Percentiles rank a stretch among this genome's conserved stretches.
Evolutionary conservation across 1,140 invertebrate genomes (phyloP).

Genomic region (Matsumurasca onukii): DNA sequence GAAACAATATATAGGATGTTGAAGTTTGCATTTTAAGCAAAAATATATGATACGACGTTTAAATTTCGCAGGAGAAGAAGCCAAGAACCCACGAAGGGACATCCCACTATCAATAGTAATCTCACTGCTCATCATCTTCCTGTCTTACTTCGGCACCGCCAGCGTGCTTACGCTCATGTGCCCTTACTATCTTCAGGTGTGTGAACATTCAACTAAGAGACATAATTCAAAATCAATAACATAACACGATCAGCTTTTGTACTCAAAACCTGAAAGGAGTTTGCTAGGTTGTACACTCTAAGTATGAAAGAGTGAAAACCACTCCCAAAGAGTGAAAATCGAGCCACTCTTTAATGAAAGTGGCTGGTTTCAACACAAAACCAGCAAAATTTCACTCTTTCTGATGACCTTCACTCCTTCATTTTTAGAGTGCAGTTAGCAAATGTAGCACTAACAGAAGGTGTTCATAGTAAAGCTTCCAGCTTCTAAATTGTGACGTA

Average conservation of each 20-base stretch:
- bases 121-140: conserved; percentile 77
- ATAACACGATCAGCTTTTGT: neutral
- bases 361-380: neutral
- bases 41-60: too few species aligned
- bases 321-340: too few species aligned
- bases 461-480: too few species aligned
- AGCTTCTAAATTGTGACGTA: too few species aligned
- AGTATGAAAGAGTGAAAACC: too few species aligned
- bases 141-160: conserved; percentile 87
- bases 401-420: neutral
- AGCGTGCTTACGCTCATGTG: conserved; percentile 84
- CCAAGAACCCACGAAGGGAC: conserved; percentile 81
- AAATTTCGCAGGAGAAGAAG: conserved; percentile 52
- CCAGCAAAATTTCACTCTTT: neutral
- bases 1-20: too few species aligned
- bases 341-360: too few species aligned
- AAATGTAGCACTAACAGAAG: too few species aligned
- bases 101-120: conserved; percentile 88
- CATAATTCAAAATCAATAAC: neutral
- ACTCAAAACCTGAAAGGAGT: neutral
- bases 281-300: neutral
- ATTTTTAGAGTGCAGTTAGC: too few species aligned
- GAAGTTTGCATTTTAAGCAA: too few species aligned
- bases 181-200: conserved; percentile 78
- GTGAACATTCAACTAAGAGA: too few species aligned